phyloP scores from a whole-genome alignment of 2,888 invertebrate species.

The Himalopsyche tibetana region DNA sequence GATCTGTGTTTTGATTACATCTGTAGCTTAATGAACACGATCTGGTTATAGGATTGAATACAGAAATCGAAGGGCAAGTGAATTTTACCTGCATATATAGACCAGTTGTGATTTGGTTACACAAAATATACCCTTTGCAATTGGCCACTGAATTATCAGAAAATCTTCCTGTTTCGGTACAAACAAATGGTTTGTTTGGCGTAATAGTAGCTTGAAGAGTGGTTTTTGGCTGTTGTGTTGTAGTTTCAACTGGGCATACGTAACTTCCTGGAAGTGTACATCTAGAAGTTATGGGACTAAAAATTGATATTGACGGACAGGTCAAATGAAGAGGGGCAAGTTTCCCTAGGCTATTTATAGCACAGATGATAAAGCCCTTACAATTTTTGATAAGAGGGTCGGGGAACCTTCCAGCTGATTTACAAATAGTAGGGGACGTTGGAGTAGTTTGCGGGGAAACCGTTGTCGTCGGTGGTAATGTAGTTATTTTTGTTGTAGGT shows the following conservation, averaged over 20 bases:
- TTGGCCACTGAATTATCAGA: slow-evolving; percentile 1
- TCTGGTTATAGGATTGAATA: slow-evolving; percentile 7
- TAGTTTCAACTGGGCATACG: slow-evolving; percentile 27
- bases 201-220: background rate
- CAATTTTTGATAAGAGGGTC: background rate
- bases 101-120: background rate
- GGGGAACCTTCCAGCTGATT: slow-evolving; percentile 1
- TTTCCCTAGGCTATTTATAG: background rate
- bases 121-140: slow-evolving; percentile 39
- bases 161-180: background rate
- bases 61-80: background rate
- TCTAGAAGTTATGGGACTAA: background rate
- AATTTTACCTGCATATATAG: background rate
- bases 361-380: background rate
- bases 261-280: slow-evolving; percentile 23
- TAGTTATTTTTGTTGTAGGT: slow-evolving; percentile 7
- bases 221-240: slow-evolving; percentile 28
- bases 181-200: background rate
- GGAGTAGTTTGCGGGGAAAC: slow-evolving; percentile 1
- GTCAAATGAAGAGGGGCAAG: background rate
- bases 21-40: background rate
- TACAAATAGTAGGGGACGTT: background rate
- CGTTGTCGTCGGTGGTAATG: background rate
- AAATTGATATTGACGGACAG: background rate
- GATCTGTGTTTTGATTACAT: background rate